phyloP scores from a whole-genome alignment of 1,140 invertebrate species.

The Anastrepha ludens region DNA sequence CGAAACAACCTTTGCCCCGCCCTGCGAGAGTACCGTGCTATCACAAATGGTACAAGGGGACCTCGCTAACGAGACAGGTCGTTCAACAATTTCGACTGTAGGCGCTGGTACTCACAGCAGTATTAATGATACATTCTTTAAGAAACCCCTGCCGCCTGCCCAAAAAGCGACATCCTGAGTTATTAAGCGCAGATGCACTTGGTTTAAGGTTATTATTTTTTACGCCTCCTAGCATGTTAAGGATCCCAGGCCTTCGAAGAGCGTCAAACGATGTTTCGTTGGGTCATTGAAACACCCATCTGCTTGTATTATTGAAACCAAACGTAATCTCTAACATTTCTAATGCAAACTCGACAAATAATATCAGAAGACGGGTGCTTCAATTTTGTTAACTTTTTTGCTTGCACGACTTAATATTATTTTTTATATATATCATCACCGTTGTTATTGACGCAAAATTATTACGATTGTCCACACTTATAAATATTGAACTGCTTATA shows the following conservation, averaged over 20 bases:
- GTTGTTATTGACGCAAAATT: neutral
- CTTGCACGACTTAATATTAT: neutral
- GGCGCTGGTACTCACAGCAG: constrained; percentile 12
- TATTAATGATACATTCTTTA: constrained; percentile 55
- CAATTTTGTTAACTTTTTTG: neutral
- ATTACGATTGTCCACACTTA: neutral
- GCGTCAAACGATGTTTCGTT: neutral
- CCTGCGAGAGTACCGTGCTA: constrained; percentile 55
- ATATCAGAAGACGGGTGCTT: no score
- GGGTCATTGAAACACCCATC: no score
- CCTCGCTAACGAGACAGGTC: neutral
- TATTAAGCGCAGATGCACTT: neutral
- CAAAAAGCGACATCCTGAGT: neutral
- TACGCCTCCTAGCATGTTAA: neutral
- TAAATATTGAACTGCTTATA: neutral
- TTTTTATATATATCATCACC: neutral
- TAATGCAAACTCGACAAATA: no score
- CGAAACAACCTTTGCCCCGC: constrained; percentile 51
- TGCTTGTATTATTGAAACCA: no score
- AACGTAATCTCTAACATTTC: no score
- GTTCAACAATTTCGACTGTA: neutral
- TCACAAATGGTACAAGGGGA: constrained; percentile 36
- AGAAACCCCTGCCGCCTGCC: constrained; percentile 53
- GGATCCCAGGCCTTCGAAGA: neutral
- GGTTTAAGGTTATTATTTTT: neutral